A percentile compares a stretch with the other conserved stretches of the same genome.
Evolutionary conservation across 2,113 vertebrate species (phyloP).

Genomic region (Hyperopisus bebe): DNA sequence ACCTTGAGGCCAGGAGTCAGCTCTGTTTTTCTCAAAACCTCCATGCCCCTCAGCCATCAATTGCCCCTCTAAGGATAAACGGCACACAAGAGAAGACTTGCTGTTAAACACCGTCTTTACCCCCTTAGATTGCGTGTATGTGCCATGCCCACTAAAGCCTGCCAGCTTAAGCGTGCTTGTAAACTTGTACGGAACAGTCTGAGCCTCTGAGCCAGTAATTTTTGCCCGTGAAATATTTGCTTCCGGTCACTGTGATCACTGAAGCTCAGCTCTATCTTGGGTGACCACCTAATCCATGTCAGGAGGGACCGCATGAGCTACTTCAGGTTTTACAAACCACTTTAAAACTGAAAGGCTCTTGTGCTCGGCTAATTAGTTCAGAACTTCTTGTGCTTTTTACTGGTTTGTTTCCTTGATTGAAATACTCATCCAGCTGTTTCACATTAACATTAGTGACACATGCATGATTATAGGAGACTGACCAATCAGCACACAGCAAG

Average conservation of each 20-base stretch:
- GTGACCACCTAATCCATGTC: too few species aligned
- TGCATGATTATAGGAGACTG: too few species aligned
- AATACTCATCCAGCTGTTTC: too few species aligned
- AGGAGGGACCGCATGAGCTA: too few species aligned
- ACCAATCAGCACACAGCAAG: too few species aligned
- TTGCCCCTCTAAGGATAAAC: conserved; percentile 8
- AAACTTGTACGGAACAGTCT: not conserved
- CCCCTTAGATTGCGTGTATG: conserved; percentile 15
- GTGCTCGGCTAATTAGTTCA: too few species aligned
- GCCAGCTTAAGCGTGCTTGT: not conserved
- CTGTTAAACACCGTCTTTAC: conserved; percentile 19
- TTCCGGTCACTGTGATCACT: not conserved
- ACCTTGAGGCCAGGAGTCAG: not conserved
- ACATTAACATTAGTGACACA: too few species aligned
- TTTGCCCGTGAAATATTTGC: not conserved
- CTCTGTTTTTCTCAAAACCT: not conserved
- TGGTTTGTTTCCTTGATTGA: too few species aligned
- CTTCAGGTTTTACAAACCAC: too few species aligned
- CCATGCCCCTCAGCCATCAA: conserved; percentile 13
- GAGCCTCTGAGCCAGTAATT: not conserved
- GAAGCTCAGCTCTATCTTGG: too few species aligned
- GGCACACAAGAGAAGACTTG: conserved; percentile 5
- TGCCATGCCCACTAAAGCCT: not conserved
- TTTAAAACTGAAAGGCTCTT: too few species aligned
- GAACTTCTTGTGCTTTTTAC: too few species aligned